Evolutionary conservation across 2,888 invertebrate genomes (phyloP), one percentile per base, ranked within the genome.

Genomic region (Alentia gelatinosa): DNA sequence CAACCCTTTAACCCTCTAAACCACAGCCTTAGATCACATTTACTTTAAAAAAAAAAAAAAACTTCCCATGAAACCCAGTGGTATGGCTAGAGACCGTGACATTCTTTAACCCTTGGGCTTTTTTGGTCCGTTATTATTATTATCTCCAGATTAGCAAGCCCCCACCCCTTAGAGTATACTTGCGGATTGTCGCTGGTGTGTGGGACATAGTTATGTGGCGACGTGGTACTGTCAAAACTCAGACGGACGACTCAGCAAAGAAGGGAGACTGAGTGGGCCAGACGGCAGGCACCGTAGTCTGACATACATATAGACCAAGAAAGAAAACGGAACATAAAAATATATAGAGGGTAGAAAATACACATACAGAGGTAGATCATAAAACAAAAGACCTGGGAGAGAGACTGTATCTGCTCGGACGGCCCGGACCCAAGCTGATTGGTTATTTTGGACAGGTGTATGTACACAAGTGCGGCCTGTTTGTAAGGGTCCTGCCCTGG

Each of bases 371-470:
- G 12, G 30, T 12, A 15, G 68, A 68, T 68, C 68, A 68, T 26
- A 68, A 68, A 68, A 68, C 68, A 68, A 68, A 68, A 26, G 30
- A n/a, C n/a, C 68, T 12, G 26, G 1, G 68, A 30, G 30, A 68
- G 68, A 68, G 68, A 56, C 9, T 68, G 68, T 68, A 68, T 68
- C 68, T 12, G 30, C 23, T 26, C 56, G 56, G 56, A n/a, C 12
- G 56, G 56, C 68, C 68, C n/a, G 33, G 68, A 12, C 12, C 68
- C 12, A 12, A 30, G 68, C 68, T 68, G 68, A 68, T 68, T 68
- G 68, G 68, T 68, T 68, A 68, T 68, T 68, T 68, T 68, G 68
- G 68, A 68, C 68, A 68, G 68, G 68, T 68, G 68, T 68, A 68
- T 68, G 26, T 26, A 68, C 68, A 68, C 68, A 19, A 68, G 68